Percentiles rank a stretch among this genome's conserved stretches.
Conservation (phyloP, 2,888 invertebrate genomes). For the Blastobasis adustella region DNA sequence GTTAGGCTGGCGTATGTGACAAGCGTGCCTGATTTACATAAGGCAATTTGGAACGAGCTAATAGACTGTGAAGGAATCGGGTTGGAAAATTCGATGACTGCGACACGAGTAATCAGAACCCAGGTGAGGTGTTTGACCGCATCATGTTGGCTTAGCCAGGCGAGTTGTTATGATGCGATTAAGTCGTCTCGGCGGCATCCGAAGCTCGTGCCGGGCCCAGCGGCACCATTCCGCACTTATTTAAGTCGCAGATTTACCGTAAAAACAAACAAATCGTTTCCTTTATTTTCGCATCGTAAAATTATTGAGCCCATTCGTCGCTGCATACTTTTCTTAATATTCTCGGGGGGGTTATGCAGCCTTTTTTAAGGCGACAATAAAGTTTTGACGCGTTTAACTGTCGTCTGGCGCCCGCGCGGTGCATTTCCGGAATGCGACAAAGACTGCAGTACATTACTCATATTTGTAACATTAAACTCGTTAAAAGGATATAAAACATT, state of each 20-base stretch:
- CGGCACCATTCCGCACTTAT: slow-evolving; percentile 7
- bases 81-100: slow-evolving; percentile 20
- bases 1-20: neutral
- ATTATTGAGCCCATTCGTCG: slow-evolving; percentile 7
- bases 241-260: slow-evolving; percentile 12
- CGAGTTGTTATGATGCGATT: slow-evolving; percentile 48
- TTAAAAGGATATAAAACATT: slow-evolving; percentile 3
- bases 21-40: neutral
- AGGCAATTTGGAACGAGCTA: neutral
- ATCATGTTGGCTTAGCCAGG: slow-evolving; percentile 35
- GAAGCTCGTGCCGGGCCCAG: slow-evolving; percentile 28
- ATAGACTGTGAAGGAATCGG: slow-evolving; percentile 17
- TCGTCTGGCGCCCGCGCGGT: slow-evolving; percentile 3
- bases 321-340: neutral
- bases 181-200: slow-evolving; percentile 46
- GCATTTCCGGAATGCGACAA: slow-evolving; percentile 2
- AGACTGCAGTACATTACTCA: slow-evolving; percentile 1
- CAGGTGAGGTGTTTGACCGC: slow-evolving; percentile 61
- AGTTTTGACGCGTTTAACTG: slow-evolving; percentile 1
- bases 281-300: slow-evolving; percentile 37
- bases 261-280: slow-evolving; percentile 34
- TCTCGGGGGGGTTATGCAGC: neutral
- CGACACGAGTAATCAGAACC: slow-evolving; percentile 15
- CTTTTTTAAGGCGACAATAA: slow-evolving; percentile 1
- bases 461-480: neutral